Percentiles rank a stretch among this genome's conserved stretches.
Conservation (phyloP, 2,888 invertebrate species). For the Acrobasis consociella region DNA sequence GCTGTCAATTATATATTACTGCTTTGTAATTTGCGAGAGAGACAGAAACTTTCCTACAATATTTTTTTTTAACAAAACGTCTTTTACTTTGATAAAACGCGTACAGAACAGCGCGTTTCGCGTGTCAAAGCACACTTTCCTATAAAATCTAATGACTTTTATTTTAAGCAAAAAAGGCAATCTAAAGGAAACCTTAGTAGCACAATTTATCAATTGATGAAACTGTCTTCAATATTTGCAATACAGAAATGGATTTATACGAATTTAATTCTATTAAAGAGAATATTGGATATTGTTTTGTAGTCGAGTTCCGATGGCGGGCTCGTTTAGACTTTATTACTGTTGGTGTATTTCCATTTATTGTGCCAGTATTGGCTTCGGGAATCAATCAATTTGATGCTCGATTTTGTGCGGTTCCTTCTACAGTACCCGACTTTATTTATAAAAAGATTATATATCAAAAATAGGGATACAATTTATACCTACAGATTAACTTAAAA, state of each 20-base stretch:
- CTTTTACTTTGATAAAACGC: too few relatives aligned
- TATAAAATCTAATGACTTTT: background rate
- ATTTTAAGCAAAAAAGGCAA: background rate
- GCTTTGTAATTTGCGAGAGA: too few relatives aligned
- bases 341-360: constrained; percentile 32
- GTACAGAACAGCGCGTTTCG: too few relatives aligned
- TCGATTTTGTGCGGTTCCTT: constrained; percentile 25
- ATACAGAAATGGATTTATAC: constrained; percentile 20
- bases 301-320: constrained; percentile 24
- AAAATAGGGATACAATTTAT: background rate
- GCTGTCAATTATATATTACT: too few relatives aligned
- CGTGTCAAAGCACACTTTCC: too few relatives aligned
- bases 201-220: background rate
- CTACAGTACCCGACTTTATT: constrained; percentile 10
- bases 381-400: constrained; percentile 31
- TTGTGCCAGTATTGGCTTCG: constrained; percentile 26
- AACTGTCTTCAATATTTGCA: constrained; percentile 32
- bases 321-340: constrained; percentile 29
- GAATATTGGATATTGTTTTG: constrained; percentile 24
- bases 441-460: background rate
- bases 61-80: too few relatives aligned
- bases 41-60: too few relatives aligned
- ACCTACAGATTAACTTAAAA: too few relatives aligned
- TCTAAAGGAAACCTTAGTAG: background rate
- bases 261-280: constrained; percentile 20